Conservation (phyloP, 1,140 invertebrate species). For the Sycobia sp. region DNA sequence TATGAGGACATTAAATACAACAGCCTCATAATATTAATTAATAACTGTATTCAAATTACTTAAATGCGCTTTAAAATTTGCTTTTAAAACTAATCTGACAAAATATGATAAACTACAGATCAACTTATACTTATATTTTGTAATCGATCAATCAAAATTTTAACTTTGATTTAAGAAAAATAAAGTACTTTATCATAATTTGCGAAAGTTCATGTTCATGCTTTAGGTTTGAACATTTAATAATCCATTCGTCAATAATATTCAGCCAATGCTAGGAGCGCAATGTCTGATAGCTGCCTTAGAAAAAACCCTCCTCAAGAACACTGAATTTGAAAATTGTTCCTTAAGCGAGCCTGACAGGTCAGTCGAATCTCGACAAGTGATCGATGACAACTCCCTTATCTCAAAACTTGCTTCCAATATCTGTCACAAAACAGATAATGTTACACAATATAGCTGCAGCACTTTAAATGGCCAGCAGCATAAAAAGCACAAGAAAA, state of each 20-base stretch:
- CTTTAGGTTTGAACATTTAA: conserved; percentile 28
- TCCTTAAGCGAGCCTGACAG: conserved; percentile 45
- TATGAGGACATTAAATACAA: conserved; percentile 2
- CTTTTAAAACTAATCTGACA: conserved; percentile 25
- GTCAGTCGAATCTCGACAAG: conserved; percentile 48
- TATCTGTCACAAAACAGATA: conserved; percentile 50
- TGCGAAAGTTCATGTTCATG: conserved; percentile 25
- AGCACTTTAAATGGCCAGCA: conserved; percentile 52
- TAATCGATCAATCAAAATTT: neutral
- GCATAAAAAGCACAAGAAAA: conserved; percentile 57
- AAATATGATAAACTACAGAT: conserved; percentile 15
- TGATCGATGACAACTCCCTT: conserved; percentile 48
- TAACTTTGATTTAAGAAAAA: neutral
- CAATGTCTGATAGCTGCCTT: conserved; percentile 52
- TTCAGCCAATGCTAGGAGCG: conserved; percentile 47
- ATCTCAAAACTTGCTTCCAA: conserved; percentile 52
- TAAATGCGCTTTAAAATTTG: conserved; percentile 27
- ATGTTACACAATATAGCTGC: conserved; percentile 50
- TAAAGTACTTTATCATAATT: conserved; percentile 24
- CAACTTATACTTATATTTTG: neutral
- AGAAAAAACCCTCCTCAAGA: conserved; percentile 51
- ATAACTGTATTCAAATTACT: conserved; percentile 19
- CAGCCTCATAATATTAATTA: conserved; percentile 20
- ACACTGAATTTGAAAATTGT: conserved; percentile 50
- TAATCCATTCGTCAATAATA: conserved; percentile 38